These are phyloP conservation scores for Priapulus caudatus DNA, from an alignment of 2,888 invertebrate species.

Conservation along the genomic window DNA sequence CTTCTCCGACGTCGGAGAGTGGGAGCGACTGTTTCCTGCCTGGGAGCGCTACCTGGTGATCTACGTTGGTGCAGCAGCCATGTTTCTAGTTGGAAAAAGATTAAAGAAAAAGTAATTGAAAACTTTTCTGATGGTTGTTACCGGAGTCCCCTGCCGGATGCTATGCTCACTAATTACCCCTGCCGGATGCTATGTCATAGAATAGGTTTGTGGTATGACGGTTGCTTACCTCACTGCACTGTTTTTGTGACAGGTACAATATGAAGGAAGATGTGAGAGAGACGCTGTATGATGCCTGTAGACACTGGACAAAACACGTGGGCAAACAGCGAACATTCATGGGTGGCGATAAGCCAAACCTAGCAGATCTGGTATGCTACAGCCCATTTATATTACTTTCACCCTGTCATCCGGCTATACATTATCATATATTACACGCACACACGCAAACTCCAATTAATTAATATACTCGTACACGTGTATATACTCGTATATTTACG, in stretches of 20 bases:
- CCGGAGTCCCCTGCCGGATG: no score
- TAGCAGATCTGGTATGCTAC: constrained; percentile 61
- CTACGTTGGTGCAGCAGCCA: constrained; percentile 80
- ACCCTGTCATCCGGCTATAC: no score
- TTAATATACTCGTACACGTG: no score
- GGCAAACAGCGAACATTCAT: constrained; percentile 56
- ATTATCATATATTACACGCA: neutral
- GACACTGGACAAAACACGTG: constrained; percentile 61
- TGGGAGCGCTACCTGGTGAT: constrained; percentile 78
- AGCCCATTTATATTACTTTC: neutral
- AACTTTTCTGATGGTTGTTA: no score
- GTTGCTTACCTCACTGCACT: no score
- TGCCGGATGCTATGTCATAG: no score
- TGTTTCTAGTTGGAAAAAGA: constrained; percentile 81
- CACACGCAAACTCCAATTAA: neutral
- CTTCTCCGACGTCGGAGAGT: constrained; percentile 81
- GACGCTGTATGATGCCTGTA: constrained; percentile 77
- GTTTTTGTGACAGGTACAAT: constrained; percentile 64
- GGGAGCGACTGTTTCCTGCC: constrained; percentile 72
- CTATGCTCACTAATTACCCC: no score
- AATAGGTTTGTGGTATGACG: no score
- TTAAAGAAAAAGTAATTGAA: constrained; percentile 59
- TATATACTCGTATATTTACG: no score
- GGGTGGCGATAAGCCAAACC: constrained; percentile 72
- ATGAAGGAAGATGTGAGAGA: constrained; percentile 75